A percentile compares a stretch with the other conserved stretches of the same genome.
phyloP scores from a whole-genome alignment of 2,797 vertebrate genomes.

The Scolopax bukidnonensis region DNA sequence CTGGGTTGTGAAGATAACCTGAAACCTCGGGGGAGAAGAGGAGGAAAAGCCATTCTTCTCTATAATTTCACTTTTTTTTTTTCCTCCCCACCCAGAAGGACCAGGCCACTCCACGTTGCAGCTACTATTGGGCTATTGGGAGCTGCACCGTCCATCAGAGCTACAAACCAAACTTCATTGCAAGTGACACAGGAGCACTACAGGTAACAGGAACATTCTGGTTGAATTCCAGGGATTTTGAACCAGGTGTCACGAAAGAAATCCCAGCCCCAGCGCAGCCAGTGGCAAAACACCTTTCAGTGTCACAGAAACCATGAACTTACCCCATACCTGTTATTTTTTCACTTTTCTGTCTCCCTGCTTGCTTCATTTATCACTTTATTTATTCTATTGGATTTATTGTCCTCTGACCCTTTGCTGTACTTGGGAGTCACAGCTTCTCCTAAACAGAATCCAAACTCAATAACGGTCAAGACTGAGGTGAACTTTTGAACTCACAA shows the following conservation, averaged over 20 bases:
- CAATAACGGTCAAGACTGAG: constrained; percentile 49
- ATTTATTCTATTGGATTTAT: constrained; percentile 55
- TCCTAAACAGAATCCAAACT: constrained; percentile 33
- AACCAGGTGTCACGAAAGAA: background rate
- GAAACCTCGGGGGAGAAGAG: background rate
- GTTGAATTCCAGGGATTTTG: background rate
- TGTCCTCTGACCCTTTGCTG: constrained; percentile 31
- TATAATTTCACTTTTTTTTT: background rate
- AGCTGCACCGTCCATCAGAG: background rate
- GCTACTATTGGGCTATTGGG: background rate
- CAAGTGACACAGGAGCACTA: background rate
- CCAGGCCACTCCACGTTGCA: background rate
- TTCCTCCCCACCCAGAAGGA: background rate
- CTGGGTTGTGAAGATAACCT: background rate
- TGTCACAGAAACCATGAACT: background rate
- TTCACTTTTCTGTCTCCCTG: background rate
- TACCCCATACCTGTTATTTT: background rate
- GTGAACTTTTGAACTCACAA: constrained; percentile 40
- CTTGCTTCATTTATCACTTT: constrained; percentile 41
- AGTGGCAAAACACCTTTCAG: background rate
- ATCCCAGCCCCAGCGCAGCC: background rate
- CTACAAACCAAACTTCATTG: background rate
- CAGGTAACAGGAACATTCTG: background rate
- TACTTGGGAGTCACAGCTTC: constrained; percentile 6
- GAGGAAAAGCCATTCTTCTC: background rate